Evolutionary conservation across 2,888 invertebrate genomes (phyloP).

Genomic region (Smittia aterrima): DNA sequence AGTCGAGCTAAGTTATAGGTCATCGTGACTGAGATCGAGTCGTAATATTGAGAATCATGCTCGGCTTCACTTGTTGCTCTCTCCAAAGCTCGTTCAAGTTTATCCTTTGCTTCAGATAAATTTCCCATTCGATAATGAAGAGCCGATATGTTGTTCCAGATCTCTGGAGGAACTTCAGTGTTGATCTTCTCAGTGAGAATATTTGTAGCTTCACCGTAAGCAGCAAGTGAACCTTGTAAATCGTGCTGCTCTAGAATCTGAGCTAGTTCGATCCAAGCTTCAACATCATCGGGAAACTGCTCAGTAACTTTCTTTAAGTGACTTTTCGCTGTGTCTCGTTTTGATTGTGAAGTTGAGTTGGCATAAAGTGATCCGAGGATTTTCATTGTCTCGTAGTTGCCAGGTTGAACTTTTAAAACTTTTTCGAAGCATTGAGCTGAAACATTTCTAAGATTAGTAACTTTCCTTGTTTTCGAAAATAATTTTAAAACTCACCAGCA

Average conservation of each 20-base stretch:
- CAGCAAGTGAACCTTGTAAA: constrained; percentile 81
- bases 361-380: constrained; percentile 97
- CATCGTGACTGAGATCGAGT: constrained; percentile 93
- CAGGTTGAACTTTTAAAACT: constrained; percentile 94
- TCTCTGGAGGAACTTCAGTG: constrained; percentile 95
- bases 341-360: constrained; percentile 81
- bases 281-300: constrained; percentile 96
- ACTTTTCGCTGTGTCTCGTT: constrained; percentile 88
- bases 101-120: constrained; percentile 77
- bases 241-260: constrained; percentile 97
- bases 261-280: constrained; percentile 98
- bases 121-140: constrained; percentile 87
- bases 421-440: constrained; percentile 97
- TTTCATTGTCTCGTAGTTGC: constrained; percentile 99
- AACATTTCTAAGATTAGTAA: too few relatives aligned
- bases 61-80: constrained; percentile 80
- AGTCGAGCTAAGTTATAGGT: constrained; percentile 94
- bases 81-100: constrained; percentile 81
- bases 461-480: constrained; percentile 38
- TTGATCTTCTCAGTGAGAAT: constrained; percentile 90
- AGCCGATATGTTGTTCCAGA: constrained; percentile 95
- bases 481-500: constrained; percentile 52
- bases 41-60: constrained; percentile 91
- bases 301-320: constrained; percentile 94
- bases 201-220: constrained; percentile 90